These are phyloP conservation scores for Paratilapia polleni DNA, from an alignment of 2,113 vertebrate genomes.

Conservation along the genomic window DNA sequence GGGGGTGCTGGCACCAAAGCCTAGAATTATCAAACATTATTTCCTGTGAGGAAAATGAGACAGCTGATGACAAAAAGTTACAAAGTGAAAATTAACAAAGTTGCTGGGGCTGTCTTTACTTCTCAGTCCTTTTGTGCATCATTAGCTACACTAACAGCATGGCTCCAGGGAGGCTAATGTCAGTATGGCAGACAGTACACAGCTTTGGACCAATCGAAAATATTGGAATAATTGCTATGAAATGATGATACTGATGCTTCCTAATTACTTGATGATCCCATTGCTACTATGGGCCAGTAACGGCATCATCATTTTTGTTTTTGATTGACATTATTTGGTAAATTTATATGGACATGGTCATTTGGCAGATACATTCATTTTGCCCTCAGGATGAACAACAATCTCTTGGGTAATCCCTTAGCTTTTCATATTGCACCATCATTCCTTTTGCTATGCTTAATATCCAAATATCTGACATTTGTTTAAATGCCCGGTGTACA, in stretches of 20 bases:
- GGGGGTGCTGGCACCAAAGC: slow-evolving; percentile 32
- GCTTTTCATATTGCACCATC: not conserved
- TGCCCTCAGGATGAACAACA: not conserved
- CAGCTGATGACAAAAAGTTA: slow-evolving; percentile 4
- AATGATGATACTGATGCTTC: not conserved
- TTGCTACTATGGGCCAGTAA: not conserved
- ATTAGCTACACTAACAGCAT: not conserved
- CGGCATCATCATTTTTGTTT: not conserved
- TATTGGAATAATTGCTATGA: not conserved
- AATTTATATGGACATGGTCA: not conserved
- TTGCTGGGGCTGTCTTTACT: not conserved
- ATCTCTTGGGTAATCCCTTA: not conserved
- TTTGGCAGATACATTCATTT: not conserved
- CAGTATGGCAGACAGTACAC: not conserved
- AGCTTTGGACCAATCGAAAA: not conserved
- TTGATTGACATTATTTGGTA: not conserved
- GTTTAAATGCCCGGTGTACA: not conserved
- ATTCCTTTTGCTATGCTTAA: not conserved
- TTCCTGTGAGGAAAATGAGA: slow-evolving; percentile 19
- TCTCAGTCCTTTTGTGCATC: not conserved
- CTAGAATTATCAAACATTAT: slow-evolving; percentile 10
- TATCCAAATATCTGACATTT: not conserved
- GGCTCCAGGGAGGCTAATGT: not conserved
- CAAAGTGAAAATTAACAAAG: slow-evolving; percentile 15
- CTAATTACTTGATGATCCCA: not conserved